These are phyloP conservation scores for Leptosomus discolor DNA, from an alignment of 2,113 vertebrate species.

Conservation along the genomic window DNA sequence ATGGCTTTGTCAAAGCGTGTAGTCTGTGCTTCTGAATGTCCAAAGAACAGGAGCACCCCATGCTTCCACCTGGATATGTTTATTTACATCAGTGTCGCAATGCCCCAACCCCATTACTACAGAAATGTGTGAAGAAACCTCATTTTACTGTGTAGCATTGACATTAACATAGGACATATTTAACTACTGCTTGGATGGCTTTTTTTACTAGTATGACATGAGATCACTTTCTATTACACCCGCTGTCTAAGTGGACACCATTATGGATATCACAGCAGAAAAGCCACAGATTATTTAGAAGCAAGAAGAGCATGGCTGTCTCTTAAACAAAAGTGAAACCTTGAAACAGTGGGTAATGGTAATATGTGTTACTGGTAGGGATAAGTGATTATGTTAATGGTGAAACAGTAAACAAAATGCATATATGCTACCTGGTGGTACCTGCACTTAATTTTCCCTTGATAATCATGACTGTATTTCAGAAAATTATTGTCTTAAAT, in stretches of 20 bases:
- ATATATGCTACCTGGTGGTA: fast-evolving
- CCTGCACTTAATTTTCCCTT: not conserved
- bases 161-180: fast-evolving
- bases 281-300: not conserved
- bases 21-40: not conserved
- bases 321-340: not conserved
- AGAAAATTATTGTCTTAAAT: not conserved
- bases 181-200: no score
- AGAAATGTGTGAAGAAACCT: not conserved
- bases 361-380: not conserved
- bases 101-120: fast-evolving
- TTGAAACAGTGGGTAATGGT: not conserved
- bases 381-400: not conserved
- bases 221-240: not conserved
- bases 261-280: not conserved
- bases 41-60: not conserved
- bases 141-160: fast-evolving
- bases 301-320: fast-evolving
- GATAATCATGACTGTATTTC: not conserved
- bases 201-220: not conserved
- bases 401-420: not conserved
- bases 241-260: not conserved
- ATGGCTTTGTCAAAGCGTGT: not conserved
- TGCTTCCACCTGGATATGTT: not conserved
- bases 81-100: fast-evolving